Conservation (phyloP, 2,113 vertebrate genomes). For the Leiothrix lutea region DNA sequence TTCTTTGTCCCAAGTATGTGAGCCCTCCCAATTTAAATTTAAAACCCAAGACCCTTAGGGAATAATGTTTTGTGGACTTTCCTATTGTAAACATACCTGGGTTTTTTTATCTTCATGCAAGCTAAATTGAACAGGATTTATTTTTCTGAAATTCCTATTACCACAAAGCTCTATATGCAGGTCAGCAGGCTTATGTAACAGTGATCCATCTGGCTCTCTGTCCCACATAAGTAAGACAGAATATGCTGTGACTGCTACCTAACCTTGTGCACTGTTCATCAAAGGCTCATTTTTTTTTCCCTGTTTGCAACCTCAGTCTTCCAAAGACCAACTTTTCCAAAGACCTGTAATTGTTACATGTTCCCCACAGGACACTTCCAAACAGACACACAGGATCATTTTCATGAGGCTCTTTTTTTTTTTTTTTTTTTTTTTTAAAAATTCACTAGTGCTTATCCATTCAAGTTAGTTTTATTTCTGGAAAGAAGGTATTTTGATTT, state of each 20-base stretch:
- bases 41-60: neutral
- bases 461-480: neutral
- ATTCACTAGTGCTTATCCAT: neutral
- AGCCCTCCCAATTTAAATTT: neutral
- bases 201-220: constrained; percentile 30
- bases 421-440: neutral
- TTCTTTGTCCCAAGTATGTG: neutral
- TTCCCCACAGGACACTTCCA: neutral
- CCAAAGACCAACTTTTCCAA: neutral
- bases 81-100: neutral
- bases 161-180: constrained; percentile 24
- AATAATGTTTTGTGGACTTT: neutral
- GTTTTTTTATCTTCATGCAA: neutral
- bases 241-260: constrained; percentile 18
- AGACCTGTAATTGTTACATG: neutral
- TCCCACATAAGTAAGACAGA: constrained; percentile 4
- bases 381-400: neutral
- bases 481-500: neutral
- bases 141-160: neutral
- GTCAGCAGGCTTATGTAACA: constrained; percentile 59
- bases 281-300: neutral
- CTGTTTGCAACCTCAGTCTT: neutral
- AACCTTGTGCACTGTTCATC: neutral
- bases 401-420: neutral
- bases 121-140: neutral